Evolutionary conservation across 2,797 vertebrate genomes (phyloP).

Genomic region (Parambassis ranga): DNA sequence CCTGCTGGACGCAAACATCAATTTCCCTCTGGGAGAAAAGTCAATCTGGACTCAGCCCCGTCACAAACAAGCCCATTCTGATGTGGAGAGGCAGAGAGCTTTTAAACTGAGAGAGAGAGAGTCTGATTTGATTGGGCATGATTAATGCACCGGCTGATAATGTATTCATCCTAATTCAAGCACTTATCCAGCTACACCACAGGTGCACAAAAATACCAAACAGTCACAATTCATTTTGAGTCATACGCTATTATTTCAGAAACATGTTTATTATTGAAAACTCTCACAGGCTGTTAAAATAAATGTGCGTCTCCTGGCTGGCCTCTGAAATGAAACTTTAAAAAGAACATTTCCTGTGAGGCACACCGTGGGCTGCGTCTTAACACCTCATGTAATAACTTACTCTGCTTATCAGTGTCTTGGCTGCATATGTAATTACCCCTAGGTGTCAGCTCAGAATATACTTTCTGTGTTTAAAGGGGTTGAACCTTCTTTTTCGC

Average conservation of each 20-base stretch:
- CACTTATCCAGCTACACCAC: background rate
- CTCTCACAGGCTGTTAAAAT: background rate
- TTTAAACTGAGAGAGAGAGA: background rate
- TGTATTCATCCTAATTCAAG: background rate
- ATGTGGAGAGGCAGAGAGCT: background rate
- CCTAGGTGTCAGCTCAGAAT: background rate
- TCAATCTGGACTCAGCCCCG: background rate
- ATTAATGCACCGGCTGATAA: background rate
- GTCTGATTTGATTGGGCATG: background rate
- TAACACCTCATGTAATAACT: conserved; percentile 16
- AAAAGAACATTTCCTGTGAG: conserved; percentile 19
- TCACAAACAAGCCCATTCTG: background rate
- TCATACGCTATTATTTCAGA: background rate
- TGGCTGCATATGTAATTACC: background rate
- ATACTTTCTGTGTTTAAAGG: background rate
- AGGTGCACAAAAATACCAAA: background rate
- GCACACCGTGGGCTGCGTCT: conserved; percentile 3
- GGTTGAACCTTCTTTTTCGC: background rate
- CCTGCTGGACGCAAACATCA: background rate
- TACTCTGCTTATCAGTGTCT: conserved; percentile 23
- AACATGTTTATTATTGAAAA: background rate
- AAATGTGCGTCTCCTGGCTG: background rate
- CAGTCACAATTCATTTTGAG: background rate
- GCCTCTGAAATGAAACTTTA: background rate
- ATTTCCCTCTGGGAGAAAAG: background rate